These are phyloP conservation scores for Athripsodes cinereus DNA, from an alignment of 2,888 invertebrate species.

Conservation along the genomic window DNA sequence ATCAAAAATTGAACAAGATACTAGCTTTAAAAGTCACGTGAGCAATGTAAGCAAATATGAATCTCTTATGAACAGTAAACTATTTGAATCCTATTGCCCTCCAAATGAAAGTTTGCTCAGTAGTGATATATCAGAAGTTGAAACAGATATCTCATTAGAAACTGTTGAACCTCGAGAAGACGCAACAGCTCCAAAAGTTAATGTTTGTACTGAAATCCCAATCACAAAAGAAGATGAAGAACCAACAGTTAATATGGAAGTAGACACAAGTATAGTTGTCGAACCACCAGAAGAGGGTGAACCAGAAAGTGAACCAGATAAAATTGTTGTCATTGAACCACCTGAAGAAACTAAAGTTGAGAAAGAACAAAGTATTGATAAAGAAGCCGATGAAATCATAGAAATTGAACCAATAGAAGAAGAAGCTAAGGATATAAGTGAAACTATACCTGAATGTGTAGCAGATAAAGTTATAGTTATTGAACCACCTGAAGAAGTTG, in stretches of 20 bases:
- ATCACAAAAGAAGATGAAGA: not conserved
- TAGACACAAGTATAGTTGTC: no score
- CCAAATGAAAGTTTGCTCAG: conserved; percentile 12
- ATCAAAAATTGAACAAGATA: conserved; percentile 17
- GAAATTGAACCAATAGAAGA: not conserved
- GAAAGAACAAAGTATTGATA: not conserved
- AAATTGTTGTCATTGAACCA: not conserved
- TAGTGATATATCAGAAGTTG: conserved; percentile 15
- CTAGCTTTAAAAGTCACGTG: not conserved
- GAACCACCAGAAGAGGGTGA: not conserved
- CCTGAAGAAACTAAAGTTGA: not conserved
- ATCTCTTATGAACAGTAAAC: conserved; percentile 2
- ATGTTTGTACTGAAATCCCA: not conserved
- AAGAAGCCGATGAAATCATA: no score
- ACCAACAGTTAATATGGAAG: not conserved
- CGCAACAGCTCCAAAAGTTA: not conserved
- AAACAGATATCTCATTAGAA: conserved; percentile 9
- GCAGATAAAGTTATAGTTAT: not conserved
- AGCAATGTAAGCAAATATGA: not conserved
- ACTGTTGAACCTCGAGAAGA: not conserved
- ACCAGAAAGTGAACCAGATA: not conserved
- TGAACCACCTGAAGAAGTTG: not conserved
- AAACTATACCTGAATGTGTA: not conserved
- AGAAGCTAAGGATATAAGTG: no score
- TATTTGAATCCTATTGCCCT: not conserved